Base-by-base conservation (phyloP, 2,888 invertebrate species). In the Bembecia ichneumoniformis region DNA sequence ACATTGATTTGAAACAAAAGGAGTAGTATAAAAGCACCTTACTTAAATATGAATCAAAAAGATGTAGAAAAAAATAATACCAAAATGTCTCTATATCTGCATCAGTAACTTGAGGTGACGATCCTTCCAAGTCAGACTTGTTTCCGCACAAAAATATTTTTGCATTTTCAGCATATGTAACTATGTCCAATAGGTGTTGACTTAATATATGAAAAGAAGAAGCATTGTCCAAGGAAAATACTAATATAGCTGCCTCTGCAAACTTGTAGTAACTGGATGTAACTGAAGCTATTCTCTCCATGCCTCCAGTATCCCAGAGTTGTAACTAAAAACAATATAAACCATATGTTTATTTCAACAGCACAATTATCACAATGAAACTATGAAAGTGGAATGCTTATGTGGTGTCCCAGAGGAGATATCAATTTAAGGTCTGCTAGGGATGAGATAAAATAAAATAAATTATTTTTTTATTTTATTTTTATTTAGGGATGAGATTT, bases 261-360 rank as follows among this genome's bases (percentile, higher is more conserved):
- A 96, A 96, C 82, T 97, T 97, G 76, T 97, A 98, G 74, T 98
- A 98, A 70, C 96, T 96, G 28, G 96, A 96, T 10, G 97, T 97
- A 15, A 98, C 95, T 3, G 96, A 96, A 46, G 97, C 97, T 55
- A 97, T 96, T 63, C 97, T 89, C 80, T 98, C 98, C 96, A 98
- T 96, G 47, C 97, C 97, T 58, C 97, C 97, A 36, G 98, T 98
- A 73, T 98, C 98, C 97, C 97, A 98, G 59, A 98, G 82, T 82
- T 97, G 96, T 55, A 98, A 84, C 96, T 97, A 76, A 56, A 66
- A 71, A 55, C 48, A 3, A 44, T 15, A 35, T 35, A 46, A 20
- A 50, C 48, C 36, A 44, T 3, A 35, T n/a, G 35, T 40, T 13
- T 40, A 13, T 40, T 40, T 11, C 11, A 40, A 13, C 40, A 40